These are phyloP conservation scores for Miltochrista miniata DNA, from an alignment of 2,888 invertebrate species.

Conservation along the genomic window DNA sequence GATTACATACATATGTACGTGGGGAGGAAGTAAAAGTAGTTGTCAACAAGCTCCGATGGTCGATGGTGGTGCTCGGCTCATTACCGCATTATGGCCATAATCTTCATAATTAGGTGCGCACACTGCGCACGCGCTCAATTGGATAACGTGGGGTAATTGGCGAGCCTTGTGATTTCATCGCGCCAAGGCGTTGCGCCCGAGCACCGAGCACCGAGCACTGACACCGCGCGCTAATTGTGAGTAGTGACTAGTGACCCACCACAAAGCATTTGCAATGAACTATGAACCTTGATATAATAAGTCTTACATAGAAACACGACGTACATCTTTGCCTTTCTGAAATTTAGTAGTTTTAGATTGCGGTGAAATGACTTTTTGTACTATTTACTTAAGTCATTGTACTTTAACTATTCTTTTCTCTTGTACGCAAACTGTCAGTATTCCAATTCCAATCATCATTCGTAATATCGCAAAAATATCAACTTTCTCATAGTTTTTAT, in stretches of 20 bases:
- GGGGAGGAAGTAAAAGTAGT: conserved; percentile 12
- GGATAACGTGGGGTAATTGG: conserved; percentile 55
- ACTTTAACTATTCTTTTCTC: background rate
- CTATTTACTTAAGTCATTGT: too few relatives aligned
- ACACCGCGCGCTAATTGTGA: too few relatives aligned
- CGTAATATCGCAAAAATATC: background rate
- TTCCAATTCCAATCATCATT: background rate
- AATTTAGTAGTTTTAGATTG: too few relatives aligned
- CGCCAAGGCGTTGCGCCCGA: conserved; percentile 34
- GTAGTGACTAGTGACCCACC: background rate
- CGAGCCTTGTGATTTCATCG: conserved; percentile 49
- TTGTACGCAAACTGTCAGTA: background rate
- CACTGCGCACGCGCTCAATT: conserved; percentile 48
- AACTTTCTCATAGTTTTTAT: background rate
- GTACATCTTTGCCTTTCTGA: too few relatives aligned
- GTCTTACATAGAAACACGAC: background rate
- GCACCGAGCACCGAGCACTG: conserved; percentile 19
- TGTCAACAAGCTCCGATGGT: conserved; percentile 3
- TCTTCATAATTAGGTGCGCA: conserved; percentile 50
- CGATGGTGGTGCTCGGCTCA: conserved; percentile 22
- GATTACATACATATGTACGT: background rate
- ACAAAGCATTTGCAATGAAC: background rate
- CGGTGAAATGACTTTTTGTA: background rate
- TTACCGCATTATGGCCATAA: conserved; percentile 53
- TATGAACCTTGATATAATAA: background rate